Conservation (phyloP, 2,113 vertebrate species). For the Heptranchias perlo region DNA sequence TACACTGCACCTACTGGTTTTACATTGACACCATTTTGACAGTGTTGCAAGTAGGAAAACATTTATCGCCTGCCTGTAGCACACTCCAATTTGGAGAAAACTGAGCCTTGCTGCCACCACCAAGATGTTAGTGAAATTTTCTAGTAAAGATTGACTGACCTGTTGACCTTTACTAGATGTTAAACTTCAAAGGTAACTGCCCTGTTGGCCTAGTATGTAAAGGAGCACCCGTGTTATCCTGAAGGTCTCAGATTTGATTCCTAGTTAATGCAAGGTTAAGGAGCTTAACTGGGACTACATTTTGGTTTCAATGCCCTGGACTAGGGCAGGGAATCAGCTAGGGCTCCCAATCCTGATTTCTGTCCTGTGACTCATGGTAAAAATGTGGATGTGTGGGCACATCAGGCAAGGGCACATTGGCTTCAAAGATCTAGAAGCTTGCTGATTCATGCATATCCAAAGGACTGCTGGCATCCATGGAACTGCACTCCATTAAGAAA, state of each 20-base stretch:
- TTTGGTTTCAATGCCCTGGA: neutral
- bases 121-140: neutral
- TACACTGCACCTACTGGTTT: neutral
- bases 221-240: neutral
- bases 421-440: neutral
- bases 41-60: neutral
- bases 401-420: neutral
- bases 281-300: neutral
- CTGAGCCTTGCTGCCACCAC: neutral
- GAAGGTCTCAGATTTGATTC: neutral
- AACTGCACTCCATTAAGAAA: neutral
- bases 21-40: neutral
- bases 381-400: neutral
- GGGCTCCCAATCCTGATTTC: neutral
- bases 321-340: neutral
- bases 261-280: neutral
- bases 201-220: neutral
- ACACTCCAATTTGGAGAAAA: neutral
- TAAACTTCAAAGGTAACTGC: neutral
- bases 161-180: neutral
- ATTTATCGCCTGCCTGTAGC: neutral
- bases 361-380: neutral
- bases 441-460: neutral
- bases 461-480: neutral
- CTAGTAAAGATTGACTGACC: neutral